phyloP scores from a whole-genome alignment of 2,113 vertebrate species.

The Erpornis zantholeuca region DNA sequence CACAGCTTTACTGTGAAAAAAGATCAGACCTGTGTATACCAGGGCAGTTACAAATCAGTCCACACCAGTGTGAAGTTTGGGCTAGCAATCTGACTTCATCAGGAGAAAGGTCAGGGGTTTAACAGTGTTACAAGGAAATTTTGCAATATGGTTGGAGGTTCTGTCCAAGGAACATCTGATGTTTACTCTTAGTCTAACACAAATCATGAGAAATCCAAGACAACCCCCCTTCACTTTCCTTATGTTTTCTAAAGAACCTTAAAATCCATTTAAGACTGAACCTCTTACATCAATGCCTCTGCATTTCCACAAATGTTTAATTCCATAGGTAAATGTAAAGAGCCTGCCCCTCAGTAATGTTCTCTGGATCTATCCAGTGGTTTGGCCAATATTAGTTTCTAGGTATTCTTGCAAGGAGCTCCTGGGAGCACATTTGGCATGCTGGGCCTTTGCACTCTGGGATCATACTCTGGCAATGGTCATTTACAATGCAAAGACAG shows the following conservation, averaged over 20 bases:
- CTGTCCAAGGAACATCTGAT: neutral
- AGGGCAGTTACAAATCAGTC: neutral
- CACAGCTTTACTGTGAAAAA: neutral
- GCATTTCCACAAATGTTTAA: neutral
- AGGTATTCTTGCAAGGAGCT: neutral
- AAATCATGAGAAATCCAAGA: neutral
- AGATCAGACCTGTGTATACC: neutral
- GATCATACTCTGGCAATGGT: fast-evolving
- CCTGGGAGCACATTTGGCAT: neutral
- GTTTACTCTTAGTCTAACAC: neutral
- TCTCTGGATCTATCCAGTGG: neutral
- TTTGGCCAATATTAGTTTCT: neutral
- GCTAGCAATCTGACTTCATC: neutral
- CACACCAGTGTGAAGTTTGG: neutral
- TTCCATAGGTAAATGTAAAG: neutral
- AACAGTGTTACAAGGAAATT: neutral
- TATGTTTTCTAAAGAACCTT: neutral
- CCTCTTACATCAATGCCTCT: neutral
- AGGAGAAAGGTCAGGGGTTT: neutral
- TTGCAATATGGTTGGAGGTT: neutral
- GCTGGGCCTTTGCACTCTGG: neutral
- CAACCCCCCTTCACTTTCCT: fast-evolving
- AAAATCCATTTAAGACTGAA: neutral
- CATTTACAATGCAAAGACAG: neutral
- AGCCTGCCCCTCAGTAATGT: neutral